A percentile compares a stretch with the other conserved stretches of the same genome.
These are phyloP conservation scores for Tetraneura akinire DNA, from an alignment of 1,140 invertebrate species.

Conservation along the genomic window DNA sequence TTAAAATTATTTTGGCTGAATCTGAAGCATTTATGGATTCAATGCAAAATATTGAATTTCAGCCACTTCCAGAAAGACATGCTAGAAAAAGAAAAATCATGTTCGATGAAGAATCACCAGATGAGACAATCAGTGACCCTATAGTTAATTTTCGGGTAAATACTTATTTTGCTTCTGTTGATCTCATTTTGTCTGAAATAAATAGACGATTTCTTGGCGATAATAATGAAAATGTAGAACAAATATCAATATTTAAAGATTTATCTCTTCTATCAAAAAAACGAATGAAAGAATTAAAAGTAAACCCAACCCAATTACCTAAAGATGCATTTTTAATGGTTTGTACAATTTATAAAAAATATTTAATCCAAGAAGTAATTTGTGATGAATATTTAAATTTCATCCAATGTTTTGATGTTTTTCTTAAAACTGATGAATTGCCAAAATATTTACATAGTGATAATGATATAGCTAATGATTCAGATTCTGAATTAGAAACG, in stretches of 20 bases:
- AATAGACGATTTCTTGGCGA: neutral
- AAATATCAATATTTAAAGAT: neutral
- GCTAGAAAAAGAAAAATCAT: neutral
- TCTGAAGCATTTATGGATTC: neutral
- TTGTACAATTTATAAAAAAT: neutral
- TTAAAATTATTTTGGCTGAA: neutral
- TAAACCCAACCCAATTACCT: neutral
- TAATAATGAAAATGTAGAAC: neutral
- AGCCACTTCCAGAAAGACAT: neutral
- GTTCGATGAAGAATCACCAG: neutral
- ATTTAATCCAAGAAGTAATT: neutral
- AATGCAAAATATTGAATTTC: neutral
- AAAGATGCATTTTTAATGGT: conserved; percentile 4
- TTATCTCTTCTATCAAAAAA: neutral
- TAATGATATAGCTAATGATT: neutral
- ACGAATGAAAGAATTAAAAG: neutral
- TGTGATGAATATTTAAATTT: conserved; percentile 1
- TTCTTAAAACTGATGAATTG: neutral
- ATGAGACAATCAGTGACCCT: neutral
- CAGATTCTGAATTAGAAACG: neutral
- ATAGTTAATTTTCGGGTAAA: neutral
- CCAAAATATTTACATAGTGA: neutral
- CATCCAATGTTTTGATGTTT: neutral
- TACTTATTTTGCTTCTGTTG: neutral
- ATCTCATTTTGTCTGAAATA: neutral